A percentile compares a stretch with the other conserved stretches of the same genome.
Conservation (phyloP, 2,113 vertebrate genomes). For the Pseudonaja textilis region DNA sequence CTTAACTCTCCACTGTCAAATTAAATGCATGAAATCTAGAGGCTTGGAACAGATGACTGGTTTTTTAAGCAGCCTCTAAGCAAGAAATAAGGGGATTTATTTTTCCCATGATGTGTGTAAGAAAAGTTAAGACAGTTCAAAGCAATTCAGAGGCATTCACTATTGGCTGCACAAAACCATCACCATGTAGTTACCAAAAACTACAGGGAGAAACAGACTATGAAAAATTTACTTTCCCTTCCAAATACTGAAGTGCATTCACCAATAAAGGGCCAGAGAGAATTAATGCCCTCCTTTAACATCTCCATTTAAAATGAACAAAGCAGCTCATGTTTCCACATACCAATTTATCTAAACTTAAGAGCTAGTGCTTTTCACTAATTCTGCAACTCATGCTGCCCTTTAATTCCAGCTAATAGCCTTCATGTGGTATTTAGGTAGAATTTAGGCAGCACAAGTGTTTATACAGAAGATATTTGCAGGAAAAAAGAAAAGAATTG, state of each 20-base stretch:
- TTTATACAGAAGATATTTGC: neutral
- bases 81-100: constrained; percentile 20
- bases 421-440: constrained; percentile 24
- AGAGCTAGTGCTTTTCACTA: constrained; percentile 18
- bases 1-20: constrained; percentile 26
- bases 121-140: constrained; percentile 16
- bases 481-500: neutral
- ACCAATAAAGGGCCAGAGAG: constrained; percentile 13
- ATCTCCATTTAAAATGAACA: neutral
- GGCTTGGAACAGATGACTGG: constrained; percentile 21
- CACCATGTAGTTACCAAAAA: constrained; percentile 15
- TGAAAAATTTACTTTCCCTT: neutral
- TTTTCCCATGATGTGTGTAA: constrained; percentile 12
- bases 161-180: neutral
- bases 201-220: constrained; percentile 17
- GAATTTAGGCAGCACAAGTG: neutral
- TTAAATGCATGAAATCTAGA: constrained; percentile 17
- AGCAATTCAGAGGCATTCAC: constrained; percentile 23
- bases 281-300: constrained; percentile 16
- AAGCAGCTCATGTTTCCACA: neutral
- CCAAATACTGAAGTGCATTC: neutral
- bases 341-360: constrained; percentile 22
- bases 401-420: constrained; percentile 16
- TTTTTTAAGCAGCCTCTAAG: constrained; percentile 14
- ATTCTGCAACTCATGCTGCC: constrained; percentile 12